Conservation (phyloP, 2,113 vertebrate species). For the Sapajus apella region DNA sequence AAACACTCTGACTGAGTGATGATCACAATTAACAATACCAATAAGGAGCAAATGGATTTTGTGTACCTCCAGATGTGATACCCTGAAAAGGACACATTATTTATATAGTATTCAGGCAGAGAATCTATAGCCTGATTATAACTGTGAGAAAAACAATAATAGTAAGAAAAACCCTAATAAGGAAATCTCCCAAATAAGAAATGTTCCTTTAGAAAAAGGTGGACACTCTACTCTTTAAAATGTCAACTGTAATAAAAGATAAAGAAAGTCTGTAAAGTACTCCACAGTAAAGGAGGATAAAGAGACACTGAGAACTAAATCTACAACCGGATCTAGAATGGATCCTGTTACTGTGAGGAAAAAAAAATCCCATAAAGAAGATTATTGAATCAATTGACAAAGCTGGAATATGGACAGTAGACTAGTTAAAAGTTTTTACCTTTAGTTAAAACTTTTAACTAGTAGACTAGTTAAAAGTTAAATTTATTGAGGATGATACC, state of each 20-base stretch:
- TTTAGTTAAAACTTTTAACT: not conserved
- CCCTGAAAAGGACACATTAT: not conserved
- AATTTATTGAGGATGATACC: not conserved
- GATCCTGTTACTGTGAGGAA: not conserved
- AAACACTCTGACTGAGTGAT: conserved; percentile 46
- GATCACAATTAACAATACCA: conserved; percentile 37
- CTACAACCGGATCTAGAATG: not conserved
- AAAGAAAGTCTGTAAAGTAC: conserved; percentile 16
- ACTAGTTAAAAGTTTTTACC: not conserved
- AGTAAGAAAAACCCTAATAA: not conserved
- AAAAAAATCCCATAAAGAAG: not conserved
- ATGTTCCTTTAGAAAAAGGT: not conserved
- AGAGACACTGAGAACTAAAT: not conserved
- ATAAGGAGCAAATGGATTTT: conserved; percentile 1
- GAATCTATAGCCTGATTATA: not conserved
- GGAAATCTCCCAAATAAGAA: not conserved
- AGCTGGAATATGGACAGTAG: not conserved
- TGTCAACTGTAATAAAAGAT: not conserved
- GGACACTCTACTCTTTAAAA: conserved; percentile 4
- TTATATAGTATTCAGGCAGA: not conserved
- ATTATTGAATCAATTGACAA: not conserved
- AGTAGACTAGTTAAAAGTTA: not conserved
- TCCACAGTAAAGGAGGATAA: not conserved
- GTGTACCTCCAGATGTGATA: not conserved
- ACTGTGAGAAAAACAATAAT: not conserved